A percentile compares a stretch with the other conserved stretches of the same genome.
phyloP scores from a whole-genome alignment of 2,888 invertebrate species.

The Ectobius pallidus region DNA sequence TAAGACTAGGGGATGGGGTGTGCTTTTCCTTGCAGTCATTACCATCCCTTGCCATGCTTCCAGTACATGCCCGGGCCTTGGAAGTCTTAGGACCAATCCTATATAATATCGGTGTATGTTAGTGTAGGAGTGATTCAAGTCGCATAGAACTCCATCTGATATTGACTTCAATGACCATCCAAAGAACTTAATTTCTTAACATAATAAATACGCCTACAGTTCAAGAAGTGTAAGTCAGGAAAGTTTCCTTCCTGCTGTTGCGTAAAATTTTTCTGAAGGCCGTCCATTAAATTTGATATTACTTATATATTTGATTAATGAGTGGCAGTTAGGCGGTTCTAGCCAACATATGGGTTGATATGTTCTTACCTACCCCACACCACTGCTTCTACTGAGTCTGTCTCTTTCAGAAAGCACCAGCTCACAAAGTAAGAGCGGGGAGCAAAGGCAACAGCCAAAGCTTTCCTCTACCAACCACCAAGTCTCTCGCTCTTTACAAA shows the following conservation, averaged over 20 bases:
- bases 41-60: constrained; percentile 27
- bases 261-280: no score
- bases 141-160: no score
- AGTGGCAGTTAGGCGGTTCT: constrained; percentile 1
- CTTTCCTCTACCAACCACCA: constrained; percentile 9
- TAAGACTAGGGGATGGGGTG: background rate
- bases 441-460: constrained; percentile 18
- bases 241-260: no score
- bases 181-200: no score
- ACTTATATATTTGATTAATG: no score
- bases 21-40: constrained; percentile 26
- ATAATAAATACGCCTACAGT: no score
- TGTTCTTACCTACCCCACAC: constrained; percentile 30
- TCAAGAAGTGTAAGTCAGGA: no score
- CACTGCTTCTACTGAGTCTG: background rate
- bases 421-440: constrained; percentile 19
- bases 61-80: constrained; percentile 19
- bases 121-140: background rate
- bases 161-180: no score
- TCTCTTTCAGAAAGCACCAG: background rate
- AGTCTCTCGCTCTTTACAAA: constrained; percentile 21
- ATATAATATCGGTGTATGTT: constrained; percentile 17
- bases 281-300: no score
- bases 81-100: constrained; percentile 27
- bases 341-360: constrained; percentile 7